Evolutionary conservation across 2,888 invertebrate genomes (phyloP), one percentile per base, ranked within the genome.

Genomic region (Biston betularia): DNA sequence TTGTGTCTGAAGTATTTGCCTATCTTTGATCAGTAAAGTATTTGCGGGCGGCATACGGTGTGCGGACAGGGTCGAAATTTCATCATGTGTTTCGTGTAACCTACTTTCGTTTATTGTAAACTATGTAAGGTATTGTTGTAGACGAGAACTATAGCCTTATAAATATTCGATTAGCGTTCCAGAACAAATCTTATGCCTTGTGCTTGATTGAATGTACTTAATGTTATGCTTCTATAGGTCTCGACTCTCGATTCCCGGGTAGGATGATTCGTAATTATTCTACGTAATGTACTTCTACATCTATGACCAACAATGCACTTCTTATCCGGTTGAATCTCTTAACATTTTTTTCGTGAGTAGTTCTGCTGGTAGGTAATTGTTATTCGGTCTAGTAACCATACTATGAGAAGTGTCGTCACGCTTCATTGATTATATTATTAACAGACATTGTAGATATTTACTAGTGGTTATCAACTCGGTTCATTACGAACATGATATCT

Each of bases 1-100:
- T 73, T 67, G 44, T 49, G 68, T 65, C 49, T 65, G 52, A 56
- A 67, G 61, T 59, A 62, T 67, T 48, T 58, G 58, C 44, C 69
- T 71, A 73, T 73, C 73, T 73, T 64, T 58, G 68, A 71, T 73
- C 73, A 61, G 64, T 62, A 69, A 73, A 73, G 68, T 77, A 75
- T 78, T 76, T 78, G 75, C 70, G 75, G 76, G 74, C 79, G 70
- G 75, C 68, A 69, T 79, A 72, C 76, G 78, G 75, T 81, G 68
- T 79, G 74, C 75, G 78, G 75, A 79, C 86, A 86, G 84, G 86
- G 86, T 83, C 86, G 79, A 74, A 73, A 76, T 86, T 86, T 83
- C 86, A 77, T 86, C 82, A 87, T 77, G 71, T 76, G 74, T 73
- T 74, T 70, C 72, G 64, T 75, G 77, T 83, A 85, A 85, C 87